Conservation (phyloP, 2,888 invertebrate species). For the Empis stercorea region DNA sequence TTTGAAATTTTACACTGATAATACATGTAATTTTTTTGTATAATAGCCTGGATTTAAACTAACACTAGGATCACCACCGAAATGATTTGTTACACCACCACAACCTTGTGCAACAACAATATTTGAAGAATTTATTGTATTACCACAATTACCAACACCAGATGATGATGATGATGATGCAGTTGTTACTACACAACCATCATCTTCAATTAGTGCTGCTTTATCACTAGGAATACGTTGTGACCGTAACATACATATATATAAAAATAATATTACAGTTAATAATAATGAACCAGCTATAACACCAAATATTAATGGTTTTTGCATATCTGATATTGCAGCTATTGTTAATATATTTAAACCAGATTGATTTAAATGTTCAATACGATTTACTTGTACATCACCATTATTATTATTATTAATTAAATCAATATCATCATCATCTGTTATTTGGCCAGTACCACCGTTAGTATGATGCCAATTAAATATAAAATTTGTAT, state of each 20-base stretch:
- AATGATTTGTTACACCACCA: slow-evolving; percentile 7
- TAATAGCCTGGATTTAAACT: slow-evolving; percentile 1
- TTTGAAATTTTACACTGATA: slow-evolving; percentile 7
- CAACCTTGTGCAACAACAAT: background rate
- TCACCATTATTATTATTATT: slow-evolving; percentile 1
- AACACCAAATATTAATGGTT: slow-evolving; percentile 22
- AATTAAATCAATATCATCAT: no score
- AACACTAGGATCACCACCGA: slow-evolving; percentile 2
- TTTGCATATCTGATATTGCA: slow-evolving; percentile 20
- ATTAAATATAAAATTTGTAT: slow-evolving; percentile 20
- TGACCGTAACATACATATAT: slow-evolving; percentile 17
- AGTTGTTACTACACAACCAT: slow-evolving; percentile 2
- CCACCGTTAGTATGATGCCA: slow-evolving; percentile 20
- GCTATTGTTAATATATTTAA: slow-evolving; percentile 19
- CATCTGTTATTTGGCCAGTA: slow-evolving; percentile 13
- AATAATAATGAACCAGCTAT: slow-evolving; percentile 20
- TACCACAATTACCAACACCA: no score
- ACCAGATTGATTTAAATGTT: slow-evolving; percentile 19
- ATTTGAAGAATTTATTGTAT: background rate
- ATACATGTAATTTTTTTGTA: slow-evolving; percentile 6
- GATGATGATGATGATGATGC: background rate
- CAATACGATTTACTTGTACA: slow-evolving; percentile 14
- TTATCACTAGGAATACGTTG: slow-evolving; percentile 20
- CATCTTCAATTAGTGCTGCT: slow-evolving; percentile 22
- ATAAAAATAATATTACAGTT: slow-evolving; percentile 18